These are phyloP conservation scores for Sebastes melanostomus DNA, from an alignment of 2,797 vertebrate species.

Conservation along the genomic window DNA sequence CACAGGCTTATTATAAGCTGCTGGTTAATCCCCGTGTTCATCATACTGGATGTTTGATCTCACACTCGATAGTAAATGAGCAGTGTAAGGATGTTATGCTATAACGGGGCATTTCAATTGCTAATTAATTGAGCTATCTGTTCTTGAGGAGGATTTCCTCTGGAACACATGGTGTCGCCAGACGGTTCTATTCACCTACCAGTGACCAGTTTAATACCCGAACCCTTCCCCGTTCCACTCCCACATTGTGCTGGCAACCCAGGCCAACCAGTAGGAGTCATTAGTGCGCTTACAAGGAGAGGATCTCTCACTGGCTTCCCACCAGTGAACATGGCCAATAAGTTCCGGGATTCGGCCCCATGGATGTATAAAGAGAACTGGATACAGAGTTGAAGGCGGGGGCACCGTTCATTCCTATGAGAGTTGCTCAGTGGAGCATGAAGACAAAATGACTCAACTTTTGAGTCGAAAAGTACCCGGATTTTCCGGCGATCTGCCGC, in stretches of 20 bases:
- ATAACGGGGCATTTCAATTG: conserved; percentile 37
- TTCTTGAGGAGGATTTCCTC: conserved; percentile 22
- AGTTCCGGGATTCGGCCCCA: background rate
- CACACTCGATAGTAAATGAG: conserved; percentile 47
- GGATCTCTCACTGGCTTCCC: background rate
- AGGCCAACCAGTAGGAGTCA: background rate
- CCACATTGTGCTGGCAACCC: background rate
- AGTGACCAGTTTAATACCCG: background rate
- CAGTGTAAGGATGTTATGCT: conserved; percentile 29
- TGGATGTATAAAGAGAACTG: background rate
- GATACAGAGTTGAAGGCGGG: too few species aligned
- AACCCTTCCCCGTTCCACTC: background rate
- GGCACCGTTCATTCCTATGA: too few species aligned
- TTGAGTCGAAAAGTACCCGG: too few species aligned
- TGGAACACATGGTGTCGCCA: conserved; percentile 42
- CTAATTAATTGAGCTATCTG: conserved; percentile 45
- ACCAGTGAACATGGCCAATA: background rate
- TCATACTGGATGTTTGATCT: conserved; percentile 64
- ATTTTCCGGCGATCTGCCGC: too few species aligned
- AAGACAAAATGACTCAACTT: too few species aligned
- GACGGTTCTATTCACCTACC: conserved; percentile 17
- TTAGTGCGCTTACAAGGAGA: background rate
- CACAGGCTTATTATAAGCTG: conserved; percentile 57
- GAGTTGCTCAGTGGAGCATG: too few species aligned
- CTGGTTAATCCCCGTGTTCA: conserved; percentile 62